Percentiles rank a stretch among this genome's conserved stretches.
phyloP scores from a whole-genome alignment of 2,888 invertebrate species.

The Magallana nippona region DNA sequence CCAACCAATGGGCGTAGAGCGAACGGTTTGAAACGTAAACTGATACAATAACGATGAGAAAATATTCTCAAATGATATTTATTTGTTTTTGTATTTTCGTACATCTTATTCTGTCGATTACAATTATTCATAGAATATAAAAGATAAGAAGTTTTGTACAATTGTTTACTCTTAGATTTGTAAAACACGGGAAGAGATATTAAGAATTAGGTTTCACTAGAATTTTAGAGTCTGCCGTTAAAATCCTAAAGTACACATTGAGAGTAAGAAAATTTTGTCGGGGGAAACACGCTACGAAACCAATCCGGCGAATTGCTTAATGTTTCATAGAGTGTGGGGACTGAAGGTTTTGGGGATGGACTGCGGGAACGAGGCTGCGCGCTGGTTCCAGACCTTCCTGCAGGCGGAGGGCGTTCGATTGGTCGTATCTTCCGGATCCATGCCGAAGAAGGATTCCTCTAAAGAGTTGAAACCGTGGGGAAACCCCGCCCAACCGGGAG shows the following conservation, averaged over 20 bases:
- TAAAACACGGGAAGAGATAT: too few species aligned
- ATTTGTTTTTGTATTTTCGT: too few species aligned
- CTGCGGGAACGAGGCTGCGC: slow-evolving; percentile 70
- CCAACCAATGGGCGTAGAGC: background rate
- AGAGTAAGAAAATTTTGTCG: background rate
- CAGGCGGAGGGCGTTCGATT: slow-evolving; percentile 60
- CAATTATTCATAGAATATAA: too few species aligned
- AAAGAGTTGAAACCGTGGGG: slow-evolving; percentile 58
- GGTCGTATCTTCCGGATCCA: slow-evolving; percentile 58
- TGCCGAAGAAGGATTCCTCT: slow-evolving; percentile 58
- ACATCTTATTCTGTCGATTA: too few species aligned
- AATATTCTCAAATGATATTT: too few species aligned
- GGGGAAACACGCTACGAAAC: background rate
- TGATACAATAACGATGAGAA: too few species aligned
- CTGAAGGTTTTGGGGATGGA: slow-evolving; percentile 65
- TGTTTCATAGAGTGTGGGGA: slow-evolving; percentile 64
- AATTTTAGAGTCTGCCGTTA: too few species aligned
- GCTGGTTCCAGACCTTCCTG: slow-evolving; percentile 70
- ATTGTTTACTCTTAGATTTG: too few species aligned
- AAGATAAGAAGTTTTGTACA: too few species aligned
- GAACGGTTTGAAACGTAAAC: too few species aligned
- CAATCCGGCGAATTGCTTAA: background rate
- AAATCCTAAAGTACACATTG: background rate
- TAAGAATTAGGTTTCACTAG: too few species aligned
- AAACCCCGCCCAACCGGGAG: slow-evolving; percentile 59